These are phyloP conservation scores for Eptesicus fuscus DNA, from an alignment of 2,113 vertebrate species.

Conservation along the genomic window DNA sequence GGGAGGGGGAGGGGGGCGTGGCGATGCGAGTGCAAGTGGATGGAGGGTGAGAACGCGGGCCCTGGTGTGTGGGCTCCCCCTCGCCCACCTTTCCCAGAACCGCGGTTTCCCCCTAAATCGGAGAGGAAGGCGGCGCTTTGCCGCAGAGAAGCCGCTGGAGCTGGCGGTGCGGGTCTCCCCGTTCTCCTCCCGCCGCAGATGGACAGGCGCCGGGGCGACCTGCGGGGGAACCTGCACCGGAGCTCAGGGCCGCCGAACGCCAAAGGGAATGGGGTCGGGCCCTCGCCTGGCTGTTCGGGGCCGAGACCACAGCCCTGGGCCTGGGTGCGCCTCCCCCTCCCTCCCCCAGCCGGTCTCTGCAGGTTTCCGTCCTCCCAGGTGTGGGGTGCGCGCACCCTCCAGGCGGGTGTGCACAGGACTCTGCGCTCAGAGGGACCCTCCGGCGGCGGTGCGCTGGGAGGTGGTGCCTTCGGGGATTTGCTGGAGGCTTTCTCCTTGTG, in stretches of 20 bases:
- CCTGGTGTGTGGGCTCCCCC: neutral
- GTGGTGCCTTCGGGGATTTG: conserved; percentile 56
- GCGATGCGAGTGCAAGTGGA: neutral
- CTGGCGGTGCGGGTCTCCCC: too few species aligned
- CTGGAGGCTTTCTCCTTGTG: conserved; percentile 52
- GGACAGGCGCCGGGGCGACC: neutral
- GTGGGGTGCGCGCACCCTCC: conserved; percentile 50
- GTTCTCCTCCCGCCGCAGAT: too few species aligned
- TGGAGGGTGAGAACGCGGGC: neutral
- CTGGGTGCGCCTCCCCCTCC: too few species aligned
- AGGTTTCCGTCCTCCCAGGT: too few species aligned
- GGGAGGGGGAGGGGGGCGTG: neutral
- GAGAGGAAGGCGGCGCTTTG: neutral
- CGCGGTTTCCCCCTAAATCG: neutral
- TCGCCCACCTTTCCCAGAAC: conserved; percentile 5
- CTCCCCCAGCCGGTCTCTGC: too few species aligned
- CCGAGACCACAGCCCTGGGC: too few species aligned
- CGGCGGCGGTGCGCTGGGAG: conserved; percentile 38
- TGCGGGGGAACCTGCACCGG: neutral
- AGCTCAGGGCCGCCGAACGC: too few species aligned
- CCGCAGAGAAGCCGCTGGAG: too few species aligned
- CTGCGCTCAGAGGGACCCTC: too few species aligned
- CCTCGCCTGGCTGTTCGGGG: too few species aligned
- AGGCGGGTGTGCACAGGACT: neutral
- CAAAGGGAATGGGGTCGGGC: too few species aligned